Conservation (phyloP, 2,888 invertebrate species). For the Andrena fulva region DNA sequence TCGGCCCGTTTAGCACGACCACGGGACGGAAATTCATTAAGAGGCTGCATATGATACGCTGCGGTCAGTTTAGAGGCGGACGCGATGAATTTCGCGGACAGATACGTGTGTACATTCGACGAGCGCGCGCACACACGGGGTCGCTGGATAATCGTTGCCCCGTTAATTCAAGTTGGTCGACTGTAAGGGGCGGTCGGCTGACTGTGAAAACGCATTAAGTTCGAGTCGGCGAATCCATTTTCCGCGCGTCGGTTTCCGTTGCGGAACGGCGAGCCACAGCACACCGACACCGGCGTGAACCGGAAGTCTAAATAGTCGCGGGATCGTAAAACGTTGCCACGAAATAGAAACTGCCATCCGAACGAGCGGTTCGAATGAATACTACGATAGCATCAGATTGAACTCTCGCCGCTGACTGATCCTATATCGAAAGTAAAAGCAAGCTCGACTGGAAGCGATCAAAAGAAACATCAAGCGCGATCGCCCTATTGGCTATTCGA, state of each 20-base stretch:
- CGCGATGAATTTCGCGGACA: slow-evolving; percentile 31
- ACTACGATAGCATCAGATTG: no score
- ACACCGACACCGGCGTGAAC: slow-evolving; percentile 19
- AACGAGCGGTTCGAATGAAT: not conserved
- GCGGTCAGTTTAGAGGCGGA: slow-evolving; percentile 10
- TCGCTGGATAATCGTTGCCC: slow-evolving; percentile 50
- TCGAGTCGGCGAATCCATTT: slow-evolving; percentile 67
- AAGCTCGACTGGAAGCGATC: not conserved
- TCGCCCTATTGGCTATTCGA: not conserved
- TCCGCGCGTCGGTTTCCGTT: slow-evolving; percentile 51
- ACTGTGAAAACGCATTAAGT: slow-evolving; percentile 72
- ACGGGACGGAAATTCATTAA: slow-evolving; percentile 30
- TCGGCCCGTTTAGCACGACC: slow-evolving; percentile 6
- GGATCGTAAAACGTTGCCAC: not conserved
- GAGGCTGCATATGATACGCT: not conserved
- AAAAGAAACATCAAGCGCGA: not conserved
- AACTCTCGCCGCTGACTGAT: no score
- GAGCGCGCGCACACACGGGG: not conserved
- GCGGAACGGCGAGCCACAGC: slow-evolving; percentile 38
- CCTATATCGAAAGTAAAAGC: no score
- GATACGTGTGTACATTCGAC: slow-evolving; percentile 16
- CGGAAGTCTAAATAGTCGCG: slow-evolving; percentile 17
- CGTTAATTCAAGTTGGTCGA: slow-evolving; percentile 68
- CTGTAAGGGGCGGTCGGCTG: slow-evolving; percentile 63
- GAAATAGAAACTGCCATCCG: not conserved